Base-by-base conservation (phyloP, 2,797 vertebrate species). In the Pseudochromis fuscus region DNA sequence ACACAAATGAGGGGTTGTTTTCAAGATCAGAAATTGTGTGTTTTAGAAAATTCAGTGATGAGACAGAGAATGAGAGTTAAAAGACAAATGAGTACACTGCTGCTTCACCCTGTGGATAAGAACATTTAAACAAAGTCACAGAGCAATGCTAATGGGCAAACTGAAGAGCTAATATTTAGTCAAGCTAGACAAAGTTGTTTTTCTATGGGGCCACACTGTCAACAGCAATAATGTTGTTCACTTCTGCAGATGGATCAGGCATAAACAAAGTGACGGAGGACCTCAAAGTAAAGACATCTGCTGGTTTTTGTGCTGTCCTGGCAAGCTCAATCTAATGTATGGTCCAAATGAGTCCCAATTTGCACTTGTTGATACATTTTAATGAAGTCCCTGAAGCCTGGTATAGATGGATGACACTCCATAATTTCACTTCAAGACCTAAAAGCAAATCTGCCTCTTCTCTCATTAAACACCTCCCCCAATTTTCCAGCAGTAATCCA, bases 371-470 rank as follows among this genome's bases (percentile, higher is more conserved):
- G 73, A 81, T 73, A 23, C 58, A 79, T 71, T 83, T 74, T 86
- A 86, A 90, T 88, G 75, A 85, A 69, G 59, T 82, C 82, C 68
- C 82, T 37, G 24, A 55, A 79, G 80, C 60, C 56, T 30, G 67
- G 27, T 66, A 61, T 65, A 75, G 82, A 86, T 72, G 66, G 72
- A 88, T 82, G 66, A 25, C 49, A 48, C 67, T 81, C 63, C 55
- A 83, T 79, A 81, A 73, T 57, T 59, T 40, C 52, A 38, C 35
- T 62, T 50, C 42, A 70, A 63, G 46, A 75, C 67, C 79, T 44
- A 48, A 57, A 71, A 81, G 70, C 56, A 50, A 61, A 78, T 77
- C 46, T 48, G 9, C 27, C 58, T 46, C 35, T 51, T 46, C 35
- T 51, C 28, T 61, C 19, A 25, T 33, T 55, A 16, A 79, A 62